Evolutionary conservation across 2,113 vertebrate species (phyloP).

Genomic region (Crotalus tigris): DNA sequence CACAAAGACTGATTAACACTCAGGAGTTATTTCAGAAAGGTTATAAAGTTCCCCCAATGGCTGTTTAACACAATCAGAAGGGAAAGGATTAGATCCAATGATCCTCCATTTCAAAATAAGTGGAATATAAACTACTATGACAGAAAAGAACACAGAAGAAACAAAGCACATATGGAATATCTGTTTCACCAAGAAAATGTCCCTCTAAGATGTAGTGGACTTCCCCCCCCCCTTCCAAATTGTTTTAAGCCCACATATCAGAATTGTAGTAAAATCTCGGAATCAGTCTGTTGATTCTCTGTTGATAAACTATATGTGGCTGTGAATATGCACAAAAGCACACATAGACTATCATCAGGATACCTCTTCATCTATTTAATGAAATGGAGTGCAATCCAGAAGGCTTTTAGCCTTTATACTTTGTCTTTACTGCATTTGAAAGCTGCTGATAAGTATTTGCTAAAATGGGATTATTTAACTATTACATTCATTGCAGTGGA

Average conservation of each 20-base stretch:
- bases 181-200: not conserved
- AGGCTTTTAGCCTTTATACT: not conserved
- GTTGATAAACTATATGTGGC: not conserved
- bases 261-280: not conserved
- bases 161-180: not conserved
- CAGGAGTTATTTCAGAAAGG: not conserved
- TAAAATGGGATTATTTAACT: slow-evolving; percentile 20
- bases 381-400: not conserved
- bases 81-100: not conserved
- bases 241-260: not conserved
- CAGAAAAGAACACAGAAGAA: not conserved
- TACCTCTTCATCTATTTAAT: not conserved
- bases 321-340: not conserved
- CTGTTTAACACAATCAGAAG: not conserved
- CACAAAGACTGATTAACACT: not conserved
- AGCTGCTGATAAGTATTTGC: not conserved
- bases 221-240: not conserved
- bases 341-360: not conserved
- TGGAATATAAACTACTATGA: not conserved
- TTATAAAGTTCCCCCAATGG: not conserved
- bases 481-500: slow-evolving; percentile 32
- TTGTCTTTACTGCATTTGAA: not conserved
- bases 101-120: not conserved
- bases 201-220: not conserved
- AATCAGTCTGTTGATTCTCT: not conserved